These are phyloP conservation scores for Molossus alvarezi DNA, from an alignment of 2,797 vertebrate genomes.

Conservation along the genomic window DNA sequence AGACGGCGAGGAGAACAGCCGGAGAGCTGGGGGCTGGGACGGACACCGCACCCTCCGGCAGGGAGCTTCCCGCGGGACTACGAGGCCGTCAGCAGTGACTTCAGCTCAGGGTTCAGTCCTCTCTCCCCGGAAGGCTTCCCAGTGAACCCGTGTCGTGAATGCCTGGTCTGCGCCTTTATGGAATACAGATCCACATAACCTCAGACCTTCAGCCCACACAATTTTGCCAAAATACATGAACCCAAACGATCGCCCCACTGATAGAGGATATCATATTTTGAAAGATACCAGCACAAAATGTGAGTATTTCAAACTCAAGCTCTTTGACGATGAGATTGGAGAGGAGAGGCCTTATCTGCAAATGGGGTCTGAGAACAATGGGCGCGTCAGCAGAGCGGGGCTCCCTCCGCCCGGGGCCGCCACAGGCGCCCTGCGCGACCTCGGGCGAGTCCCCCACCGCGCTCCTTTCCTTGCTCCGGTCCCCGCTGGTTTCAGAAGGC, in stretches of 20 bases:
- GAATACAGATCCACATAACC: constrained; percentile 71
- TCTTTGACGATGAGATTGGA: constrained; percentile 80
- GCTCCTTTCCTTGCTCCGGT: not conserved
- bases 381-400: constrained; percentile 37
- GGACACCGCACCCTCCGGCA: too few species aligned
- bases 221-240: constrained; percentile 83
- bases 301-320: constrained; percentile 76
- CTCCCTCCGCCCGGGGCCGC: not conserved
- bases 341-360: constrained; percentile 73
- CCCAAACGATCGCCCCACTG: constrained; percentile 69
- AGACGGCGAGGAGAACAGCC: not conserved
- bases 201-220: constrained; percentile 54
- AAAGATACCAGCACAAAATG: constrained; percentile 75
- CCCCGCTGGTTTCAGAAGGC: constrained; percentile 46
- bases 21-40: too few species aligned
- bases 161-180: constrained; percentile 72
- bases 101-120: constrained; percentile 39
- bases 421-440: constrained; percentile 27
- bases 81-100: not conserved
- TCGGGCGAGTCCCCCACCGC: not conserved
- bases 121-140: constrained; percentile 26
- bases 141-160: constrained; percentile 65
- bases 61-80: not conserved
- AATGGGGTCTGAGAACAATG: constrained; percentile 75
- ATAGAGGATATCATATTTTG: constrained; percentile 82